Conservation (phyloP, 2,113 vertebrate genomes). For the Lepisosteus osseus region DNA sequence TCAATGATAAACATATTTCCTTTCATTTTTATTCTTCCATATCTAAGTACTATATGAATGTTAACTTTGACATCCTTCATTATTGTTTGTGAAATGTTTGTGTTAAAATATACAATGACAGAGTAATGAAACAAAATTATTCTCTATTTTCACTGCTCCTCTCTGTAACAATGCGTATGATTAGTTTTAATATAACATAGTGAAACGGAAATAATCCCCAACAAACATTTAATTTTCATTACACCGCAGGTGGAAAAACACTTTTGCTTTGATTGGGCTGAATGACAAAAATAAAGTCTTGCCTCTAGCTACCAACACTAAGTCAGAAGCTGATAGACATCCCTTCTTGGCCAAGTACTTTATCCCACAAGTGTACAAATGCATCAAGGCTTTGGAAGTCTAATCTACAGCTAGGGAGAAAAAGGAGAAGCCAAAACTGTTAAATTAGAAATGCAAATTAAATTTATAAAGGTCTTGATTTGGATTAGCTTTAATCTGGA, state of each 20-base stretch:
- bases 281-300: neutral
- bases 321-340: too few species aligned
- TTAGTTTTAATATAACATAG: neutral
- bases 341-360: too few species aligned
- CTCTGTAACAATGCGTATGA: neutral
- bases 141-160: neutral
- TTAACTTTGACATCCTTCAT: neutral
- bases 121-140: neutral
- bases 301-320: neutral
- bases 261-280: neutral
- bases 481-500: too few species aligned
- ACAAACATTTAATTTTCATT: neutral
- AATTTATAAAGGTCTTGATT: too few species aligned
- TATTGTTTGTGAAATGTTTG: neutral
- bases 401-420: too few species aligned
- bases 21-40: neutral
- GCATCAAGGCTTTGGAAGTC: too few species aligned
- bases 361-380: too few species aligned
- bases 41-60: neutral
- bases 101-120: too few species aligned
- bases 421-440: too few species aligned
- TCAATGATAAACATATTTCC: neutral
- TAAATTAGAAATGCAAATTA: too few species aligned
- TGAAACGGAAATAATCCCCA: neutral
- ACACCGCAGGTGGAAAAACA: neutral